Conservation (phyloP, 1,140 invertebrate genomes). For the Drosophila repletoides region DNA sequence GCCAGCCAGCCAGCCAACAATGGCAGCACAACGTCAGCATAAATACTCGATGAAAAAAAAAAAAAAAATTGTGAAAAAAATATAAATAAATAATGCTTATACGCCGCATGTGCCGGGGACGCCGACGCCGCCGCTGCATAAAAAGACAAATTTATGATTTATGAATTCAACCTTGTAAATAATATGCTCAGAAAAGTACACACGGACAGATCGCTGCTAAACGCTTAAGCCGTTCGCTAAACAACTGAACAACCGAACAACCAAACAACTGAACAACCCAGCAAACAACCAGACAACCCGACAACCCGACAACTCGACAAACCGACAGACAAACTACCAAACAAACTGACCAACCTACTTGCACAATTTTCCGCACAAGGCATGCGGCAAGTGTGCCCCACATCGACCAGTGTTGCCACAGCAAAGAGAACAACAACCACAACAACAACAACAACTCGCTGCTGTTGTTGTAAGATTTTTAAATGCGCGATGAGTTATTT, state of each 20-base stretch:
- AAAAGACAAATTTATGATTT: constrained; percentile 82
- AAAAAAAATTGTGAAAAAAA: constrained; percentile 11
- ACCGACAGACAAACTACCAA: constrained; percentile 21
- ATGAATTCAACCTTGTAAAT: constrained; percentile 81
- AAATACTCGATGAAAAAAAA: constrained; percentile 54
- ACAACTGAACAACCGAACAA: constrained; percentile 29
- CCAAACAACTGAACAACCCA: constrained; percentile 33
- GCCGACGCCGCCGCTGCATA: constrained; percentile 57
- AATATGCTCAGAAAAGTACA: constrained; percentile 76
- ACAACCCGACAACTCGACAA: constrained; percentile 24
- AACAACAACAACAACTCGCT: constrained; percentile 45
- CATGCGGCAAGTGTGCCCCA: constrained; percentile 78
- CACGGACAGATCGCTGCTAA: constrained; percentile 44
- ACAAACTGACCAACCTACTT: constrained; percentile 74
- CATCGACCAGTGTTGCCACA: constrained; percentile 53
- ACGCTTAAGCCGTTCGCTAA: constrained; percentile 25
- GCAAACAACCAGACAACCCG: constrained; percentile 27
- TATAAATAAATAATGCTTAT: constrained; percentile 43
- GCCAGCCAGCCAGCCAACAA: constrained; percentile 53
- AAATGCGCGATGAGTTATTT: constrained; percentile 81
- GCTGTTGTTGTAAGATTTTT: constrained; percentile 73
- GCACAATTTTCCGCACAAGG: constrained; percentile 80
- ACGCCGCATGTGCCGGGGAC: constrained; percentile 59
- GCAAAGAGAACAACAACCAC: constrained; percentile 16
- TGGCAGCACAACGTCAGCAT: constrained; percentile 69